Conservation (phyloP, 2,797 vertebrate species). For the Crenuchus spilurus region DNA sequence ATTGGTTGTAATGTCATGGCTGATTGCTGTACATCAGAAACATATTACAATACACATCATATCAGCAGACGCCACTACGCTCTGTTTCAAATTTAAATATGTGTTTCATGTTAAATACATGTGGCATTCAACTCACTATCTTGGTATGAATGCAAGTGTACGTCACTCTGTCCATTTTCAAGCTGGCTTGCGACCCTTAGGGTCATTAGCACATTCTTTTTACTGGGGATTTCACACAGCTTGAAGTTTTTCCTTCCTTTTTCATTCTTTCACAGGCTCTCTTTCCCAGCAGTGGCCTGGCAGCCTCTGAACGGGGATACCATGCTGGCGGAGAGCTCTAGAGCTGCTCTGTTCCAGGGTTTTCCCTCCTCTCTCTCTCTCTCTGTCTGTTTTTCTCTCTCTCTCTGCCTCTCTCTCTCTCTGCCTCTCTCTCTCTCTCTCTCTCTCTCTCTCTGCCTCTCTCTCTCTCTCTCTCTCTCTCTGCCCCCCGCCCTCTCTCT, state of each 20-base stretch:
- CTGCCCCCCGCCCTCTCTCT: neutral
- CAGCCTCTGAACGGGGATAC: conserved; percentile 26
- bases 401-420: neutral
- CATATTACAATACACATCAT: too few relatives aligned
- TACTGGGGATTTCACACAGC: conserved; percentile 41
- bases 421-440: neutral
- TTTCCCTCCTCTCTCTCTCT: conserved; percentile 26
- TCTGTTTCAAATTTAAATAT: neutral
- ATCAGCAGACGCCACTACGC: neutral
- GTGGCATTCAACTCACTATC: too few relatives aligned
- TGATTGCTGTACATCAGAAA: too few relatives aligned
- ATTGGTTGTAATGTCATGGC: too few relatives aligned
- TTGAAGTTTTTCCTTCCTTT: conserved; percentile 42
- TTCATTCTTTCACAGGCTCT: conserved; percentile 28
- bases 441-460: neutral
- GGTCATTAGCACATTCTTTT: conserved; percentile 27
- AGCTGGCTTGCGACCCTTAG: conserved; percentile 16
- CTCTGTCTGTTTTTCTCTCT: neutral
- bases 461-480: neutral
- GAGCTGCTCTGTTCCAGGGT: conserved; percentile 27
- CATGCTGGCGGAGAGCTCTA: conserved; percentile 29
- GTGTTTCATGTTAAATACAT: neutral
- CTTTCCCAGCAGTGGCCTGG: conserved; percentile 42
- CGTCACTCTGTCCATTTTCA: conserved; percentile 21
- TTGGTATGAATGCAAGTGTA: conserved; percentile 32